Percentiles rank a stretch among this genome's conserved stretches.
phyloP scores from a whole-genome alignment of 2,888 invertebrate genomes.

The Cosmia pyralina region DNA sequence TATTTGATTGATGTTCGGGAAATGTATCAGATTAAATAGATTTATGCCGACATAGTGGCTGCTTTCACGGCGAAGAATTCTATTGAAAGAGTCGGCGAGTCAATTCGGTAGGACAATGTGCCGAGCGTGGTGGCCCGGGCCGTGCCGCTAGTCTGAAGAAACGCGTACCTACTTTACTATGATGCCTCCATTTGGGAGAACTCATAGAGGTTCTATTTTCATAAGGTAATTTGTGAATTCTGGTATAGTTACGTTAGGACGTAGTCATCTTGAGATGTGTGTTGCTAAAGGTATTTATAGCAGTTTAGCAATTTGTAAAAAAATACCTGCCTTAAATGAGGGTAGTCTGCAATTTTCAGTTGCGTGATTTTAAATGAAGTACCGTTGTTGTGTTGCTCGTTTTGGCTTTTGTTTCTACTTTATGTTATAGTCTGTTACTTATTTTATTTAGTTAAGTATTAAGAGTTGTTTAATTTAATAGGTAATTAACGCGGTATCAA shows the following conservation, averaged over 20 bases:
- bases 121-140: slow-evolving; percentile 63
- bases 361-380: no score
- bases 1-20: slow-evolving; percentile 82
- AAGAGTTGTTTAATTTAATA: slow-evolving; percentile 7
- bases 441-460: slow-evolving; percentile 1
- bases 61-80: slow-evolving; percentile 82
- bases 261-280: not conserved
- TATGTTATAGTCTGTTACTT: not conserved
- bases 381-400: not conserved
- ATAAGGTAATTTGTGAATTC: not conserved
- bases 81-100: slow-evolving; percentile 79
- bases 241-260: not conserved
- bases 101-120: slow-evolving; percentile 86
- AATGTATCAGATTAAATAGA: slow-evolving; percentile 85
- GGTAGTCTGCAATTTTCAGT: not conserved
- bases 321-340: not conserved
- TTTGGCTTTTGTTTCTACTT: not conserved
- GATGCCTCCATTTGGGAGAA: slow-evolving; percentile 41
- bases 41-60: slow-evolving; percentile 80
- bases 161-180: not conserved
- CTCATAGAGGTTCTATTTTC: slow-evolving; percentile 48
- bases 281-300: not conserved
- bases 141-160: slow-evolving; percentile 9
- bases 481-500: slow-evolving; percentile 52
- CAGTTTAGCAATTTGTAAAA: not conserved